Conservation (phyloP, 2,113 vertebrate genomes). For the Semnornis frantzii region DNA sequence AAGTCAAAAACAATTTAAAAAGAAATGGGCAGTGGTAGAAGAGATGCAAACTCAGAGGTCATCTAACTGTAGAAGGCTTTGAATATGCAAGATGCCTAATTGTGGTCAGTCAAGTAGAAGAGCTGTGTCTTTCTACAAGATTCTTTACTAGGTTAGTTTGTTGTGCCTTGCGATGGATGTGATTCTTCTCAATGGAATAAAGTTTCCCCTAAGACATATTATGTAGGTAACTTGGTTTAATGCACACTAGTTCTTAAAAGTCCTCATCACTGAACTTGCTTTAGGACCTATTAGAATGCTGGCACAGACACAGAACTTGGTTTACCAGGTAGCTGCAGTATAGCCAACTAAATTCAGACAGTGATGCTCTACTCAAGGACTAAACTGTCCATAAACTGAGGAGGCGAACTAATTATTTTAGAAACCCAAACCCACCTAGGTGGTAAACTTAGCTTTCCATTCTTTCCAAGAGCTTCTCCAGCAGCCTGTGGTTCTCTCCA, state of each 20-base stretch:
- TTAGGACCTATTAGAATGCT: neutral
- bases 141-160: neutral
- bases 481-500: neutral
- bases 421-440: neutral
- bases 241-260: neutral
- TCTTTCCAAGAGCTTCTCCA: neutral
- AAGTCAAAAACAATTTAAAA: neutral
- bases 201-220: neutral
- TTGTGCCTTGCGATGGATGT: neutral
- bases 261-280: neutral
- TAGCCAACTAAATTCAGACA: neutral
- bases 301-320: neutral
- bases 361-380: neutral
- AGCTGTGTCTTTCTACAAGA: neutral
- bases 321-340: neutral
- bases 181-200: neutral
- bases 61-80: neutral
- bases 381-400: neutral
- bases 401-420: neutral
- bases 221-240: neutral
- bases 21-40: neutral
- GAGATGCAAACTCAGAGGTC: neutral
- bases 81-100: rapidly evolving
- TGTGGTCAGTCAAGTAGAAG: neutral
- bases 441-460: neutral